Evolutionary conservation across 2,888 invertebrate species (phyloP).

Genomic region (Crocallis elinguaria): DNA sequence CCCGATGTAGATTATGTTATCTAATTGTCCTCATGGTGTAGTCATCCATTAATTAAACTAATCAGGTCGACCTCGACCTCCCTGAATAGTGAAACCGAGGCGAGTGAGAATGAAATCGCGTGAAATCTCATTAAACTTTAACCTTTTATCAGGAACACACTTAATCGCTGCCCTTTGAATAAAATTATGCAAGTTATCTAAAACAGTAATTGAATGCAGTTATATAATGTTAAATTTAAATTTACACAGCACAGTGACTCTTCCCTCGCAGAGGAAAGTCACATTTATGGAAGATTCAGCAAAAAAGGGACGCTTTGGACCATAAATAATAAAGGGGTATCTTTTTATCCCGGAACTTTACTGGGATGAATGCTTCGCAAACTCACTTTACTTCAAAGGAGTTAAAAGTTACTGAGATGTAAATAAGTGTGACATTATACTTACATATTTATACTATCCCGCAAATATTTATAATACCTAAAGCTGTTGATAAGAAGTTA

Average conservation of each 20-base stretch:
- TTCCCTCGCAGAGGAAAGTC: slow-evolving; percentile 30
- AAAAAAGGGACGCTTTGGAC: slow-evolving; percentile 61
- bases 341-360: slow-evolving; percentile 60
- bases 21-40: slow-evolving; percentile 15
- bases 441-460: too few relatives aligned
- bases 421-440: slow-evolving; percentile 17
- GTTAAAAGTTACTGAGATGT: slow-evolving; percentile 28
- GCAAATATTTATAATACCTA: too few relatives aligned
- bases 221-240: slow-evolving; percentile 19
- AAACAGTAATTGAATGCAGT: slow-evolving; percentile 10
- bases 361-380: slow-evolving; percentile 50
- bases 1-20: slow-evolving; percentile 16
- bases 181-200: slow-evolving; percentile 27
- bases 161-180: slow-evolving; percentile 30
- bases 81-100: slow-evolving; percentile 47
- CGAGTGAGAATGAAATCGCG: slow-evolving; percentile 58
- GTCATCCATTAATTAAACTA: slow-evolving; percentile 58
- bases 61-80: slow-evolving; percentile 68
- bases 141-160: slow-evolving; percentile 45
- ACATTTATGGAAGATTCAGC: slow-evolving; percentile 50
- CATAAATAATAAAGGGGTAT: slow-evolving; percentile 72
- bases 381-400: slow-evolving; percentile 42
- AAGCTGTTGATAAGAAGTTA: too few relatives aligned
- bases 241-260: slow-evolving; percentile 10
- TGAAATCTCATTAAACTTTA: slow-evolving; percentile 73